A percentile compares a stretch with the other conserved stretches of the same genome.
Conservation (phyloP, 2,113 vertebrate species). For the Capricornis sumatraensis region DNA sequence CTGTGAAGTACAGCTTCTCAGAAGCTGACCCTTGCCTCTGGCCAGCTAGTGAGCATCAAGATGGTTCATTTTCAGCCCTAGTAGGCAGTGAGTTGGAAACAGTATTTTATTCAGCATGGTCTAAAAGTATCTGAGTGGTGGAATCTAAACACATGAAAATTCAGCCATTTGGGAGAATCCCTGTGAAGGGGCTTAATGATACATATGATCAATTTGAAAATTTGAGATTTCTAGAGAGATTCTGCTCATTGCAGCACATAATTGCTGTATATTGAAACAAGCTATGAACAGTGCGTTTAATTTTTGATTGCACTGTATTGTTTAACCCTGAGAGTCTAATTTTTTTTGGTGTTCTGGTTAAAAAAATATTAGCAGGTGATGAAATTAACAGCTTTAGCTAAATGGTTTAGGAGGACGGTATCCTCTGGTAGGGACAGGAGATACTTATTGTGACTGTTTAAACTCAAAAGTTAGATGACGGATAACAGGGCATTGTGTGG, state of each 20-base stretch:
- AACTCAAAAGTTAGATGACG: constrained; percentile 89
- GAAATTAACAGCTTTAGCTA: not conserved
- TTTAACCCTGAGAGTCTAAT: not conserved
- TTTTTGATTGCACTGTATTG: not conserved
- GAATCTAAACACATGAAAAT: not conserved
- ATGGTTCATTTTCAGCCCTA: not conserved
- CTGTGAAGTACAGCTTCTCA: not conserved
- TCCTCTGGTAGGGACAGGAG: constrained; percentile 65
- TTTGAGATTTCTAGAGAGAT: not conserved
- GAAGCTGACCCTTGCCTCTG: not conserved
- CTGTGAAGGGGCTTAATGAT: not conserved
- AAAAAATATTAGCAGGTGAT: not conserved
- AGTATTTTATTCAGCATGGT: not conserved
- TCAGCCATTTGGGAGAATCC: not conserved
- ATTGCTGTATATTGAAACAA: not conserved
- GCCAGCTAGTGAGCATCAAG: not conserved
- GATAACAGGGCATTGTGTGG: constrained; percentile 88
- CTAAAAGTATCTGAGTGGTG: not conserved
- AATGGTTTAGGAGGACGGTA: constrained; percentile 32
- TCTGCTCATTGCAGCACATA: not conserved
- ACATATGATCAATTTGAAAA: not conserved
- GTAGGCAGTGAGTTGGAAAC: not conserved
- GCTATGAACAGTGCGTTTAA: not conserved
- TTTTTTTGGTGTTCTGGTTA: not conserved
- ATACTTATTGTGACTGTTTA: constrained; percentile 76